Base-by-base conservation (phyloP, 64 coral and sea anemone genomes). In the Catalaphyllia jardinei region DNA sequence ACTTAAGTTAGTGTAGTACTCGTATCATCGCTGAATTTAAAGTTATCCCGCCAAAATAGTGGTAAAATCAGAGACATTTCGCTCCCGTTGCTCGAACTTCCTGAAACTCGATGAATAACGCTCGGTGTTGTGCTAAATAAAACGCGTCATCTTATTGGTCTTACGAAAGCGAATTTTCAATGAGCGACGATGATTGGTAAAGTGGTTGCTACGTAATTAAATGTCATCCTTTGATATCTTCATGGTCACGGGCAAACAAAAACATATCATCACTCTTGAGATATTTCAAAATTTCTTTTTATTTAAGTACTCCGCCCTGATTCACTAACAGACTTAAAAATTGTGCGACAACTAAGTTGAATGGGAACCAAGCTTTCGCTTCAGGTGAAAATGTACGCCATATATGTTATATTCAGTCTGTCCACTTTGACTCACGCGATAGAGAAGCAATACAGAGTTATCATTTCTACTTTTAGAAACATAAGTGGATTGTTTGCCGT, bases 61-160 rank as follows among this genome's bases (percentile, higher is more conserved):
- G 18, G 31, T n/a, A 10, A 25, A 67, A 11, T 13, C 1, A 29
- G 10, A 29, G 49, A 20, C 38, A 15, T 60, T 50, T 4, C 16
- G 30, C 29, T 12, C 57, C 65, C 59, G 2, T 35, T 67, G 0
- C 25, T n/a, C 9, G 28, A 64, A 61, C 79, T 82, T 82, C 79
- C 79, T 82, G 79, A 82, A 82, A 82, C 29, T 33, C 30, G 30
- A 82, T 29, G 27, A 60, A 12, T 29, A 24, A 22, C 42, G 19
- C 38, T 39, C 38, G 54, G 24, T 62, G 28, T 29, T 18, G 22
- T 33, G 17, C 25, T 79, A 18, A 80, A 25, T 84, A 84, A 24
- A 84, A 54, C 81, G 39, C 20, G 7, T 25, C 24, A 84, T 67
- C 42, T 84, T 33, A 84, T 84, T 84, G 81, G 81, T 29, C 63